Base-by-base conservation (phyloP, 2,888 invertebrate species). In the Pandemis corylana region DNA sequence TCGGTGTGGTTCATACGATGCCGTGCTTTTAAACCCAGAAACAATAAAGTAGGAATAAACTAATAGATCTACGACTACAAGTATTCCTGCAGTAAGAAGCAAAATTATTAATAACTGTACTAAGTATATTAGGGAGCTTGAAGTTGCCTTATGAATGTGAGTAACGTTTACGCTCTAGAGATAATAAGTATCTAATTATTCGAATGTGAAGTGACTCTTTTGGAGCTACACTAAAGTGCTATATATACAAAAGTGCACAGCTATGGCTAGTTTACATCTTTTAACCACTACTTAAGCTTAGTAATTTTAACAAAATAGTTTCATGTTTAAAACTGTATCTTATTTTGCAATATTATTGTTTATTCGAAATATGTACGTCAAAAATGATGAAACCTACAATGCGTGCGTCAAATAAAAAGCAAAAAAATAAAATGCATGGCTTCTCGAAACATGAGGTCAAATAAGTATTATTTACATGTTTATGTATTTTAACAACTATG, bases 11-110 rank as follows among this genome's bases (percentile, higher is more conserved):
- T 56, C 15, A 15, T 20, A 67, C 51, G 2, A 67, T 72, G 72
- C 65, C 66, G 74, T 74, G 74, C 69, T 74, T 56, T 70, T 65
- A 51, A 74, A 74, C 68, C 73, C 64, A 73, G 64, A 73, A 69
- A 69, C 56, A 10, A 41, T 49, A 53, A 56, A 59, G 13, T 46
- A 2, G 15, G 64, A 36, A 7, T 13, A 6, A 65, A 13, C 7
- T n/a, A 36, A 3, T 12, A 41, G 4, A 59, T n/a, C 51, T 51
- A 51, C 51, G 5, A 49, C 12, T 12, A 49, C 2, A 56, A 56
- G 2, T 15, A 15, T 56, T 56, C 15, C 7, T 15, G 2, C 15
- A 56, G 7, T 56, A 20, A 0, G 53, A 56, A 20, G 7, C 15
- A 56, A n/a, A 51, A n/a, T 5, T n/a, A 51, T 36, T 36, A 36